phyloP scores from a whole-genome alignment of 2,113 vertebrate genomes.

The Phaethornis superciliosus region DNA sequence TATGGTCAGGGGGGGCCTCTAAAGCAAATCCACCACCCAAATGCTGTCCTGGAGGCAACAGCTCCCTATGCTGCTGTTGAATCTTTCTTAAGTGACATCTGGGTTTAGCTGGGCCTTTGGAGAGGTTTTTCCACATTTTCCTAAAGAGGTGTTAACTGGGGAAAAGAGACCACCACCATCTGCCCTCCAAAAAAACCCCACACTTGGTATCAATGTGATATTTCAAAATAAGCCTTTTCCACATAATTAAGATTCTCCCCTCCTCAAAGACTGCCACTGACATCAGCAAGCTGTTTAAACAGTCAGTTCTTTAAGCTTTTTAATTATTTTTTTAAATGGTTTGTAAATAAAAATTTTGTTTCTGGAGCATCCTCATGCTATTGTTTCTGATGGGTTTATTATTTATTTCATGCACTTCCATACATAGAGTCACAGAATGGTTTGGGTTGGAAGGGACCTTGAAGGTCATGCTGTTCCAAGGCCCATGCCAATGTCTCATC shows the following conservation, averaged over 20 bases:
- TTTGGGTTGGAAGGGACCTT: no score
- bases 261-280: not conserved
- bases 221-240: not conserved
- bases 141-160: not conserved
- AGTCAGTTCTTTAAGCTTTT: not conserved
- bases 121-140: not conserved
- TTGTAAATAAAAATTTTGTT: not conserved
- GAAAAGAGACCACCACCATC: not conserved
- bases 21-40: not conserved
- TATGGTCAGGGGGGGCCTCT: accelerated
- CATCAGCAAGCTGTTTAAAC: not conserved
- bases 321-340: no score
- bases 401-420: no score
- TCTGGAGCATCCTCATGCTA: accelerated
- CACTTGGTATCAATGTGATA: accelerated
- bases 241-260: accelerated
- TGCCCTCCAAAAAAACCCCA: no score
- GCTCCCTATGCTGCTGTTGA: accelerated
- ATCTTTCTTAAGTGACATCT: accelerated
- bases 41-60: accelerated
- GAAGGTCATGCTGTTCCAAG: no score
- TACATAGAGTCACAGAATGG: no score
- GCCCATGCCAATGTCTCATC: no score
- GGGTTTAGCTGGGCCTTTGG: not conserved
- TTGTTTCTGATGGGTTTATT: no score